Percentiles rank a stretch among this genome's conserved stretches.
Conservation (phyloP, 2,113 vertebrate species). For the Myotis davidii region DNA sequence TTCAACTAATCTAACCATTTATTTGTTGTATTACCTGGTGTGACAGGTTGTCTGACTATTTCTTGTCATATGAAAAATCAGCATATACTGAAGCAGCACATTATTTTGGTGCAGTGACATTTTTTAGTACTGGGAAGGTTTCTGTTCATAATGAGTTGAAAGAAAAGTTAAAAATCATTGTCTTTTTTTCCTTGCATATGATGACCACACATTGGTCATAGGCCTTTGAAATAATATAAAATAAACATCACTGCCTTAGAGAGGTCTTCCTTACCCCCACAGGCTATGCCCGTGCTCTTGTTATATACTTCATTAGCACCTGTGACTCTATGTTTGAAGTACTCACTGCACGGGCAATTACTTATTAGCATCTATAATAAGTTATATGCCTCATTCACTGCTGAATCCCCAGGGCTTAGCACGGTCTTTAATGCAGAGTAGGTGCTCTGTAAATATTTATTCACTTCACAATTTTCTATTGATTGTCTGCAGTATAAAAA, state of each 20-base stretch:
- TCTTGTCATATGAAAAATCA: conserved; percentile 36
- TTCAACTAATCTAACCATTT: conserved; percentile 49
- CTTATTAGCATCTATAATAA: neutral
- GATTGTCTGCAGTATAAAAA: neutral
- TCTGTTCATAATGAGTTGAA: neutral
- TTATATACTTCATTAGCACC: neutral
- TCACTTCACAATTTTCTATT: neutral
- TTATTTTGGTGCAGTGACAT: neutral
- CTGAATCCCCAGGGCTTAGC: neutral
- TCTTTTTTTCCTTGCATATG: neutral
- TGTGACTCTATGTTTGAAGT: neutral
- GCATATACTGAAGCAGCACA: neutral
- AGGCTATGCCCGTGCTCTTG: neutral
- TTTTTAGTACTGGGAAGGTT: neutral
- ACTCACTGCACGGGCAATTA: neutral
- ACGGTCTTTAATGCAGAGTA: neutral
- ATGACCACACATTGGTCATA: neutral
- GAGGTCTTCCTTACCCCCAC: neutral
- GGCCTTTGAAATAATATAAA: neutral
- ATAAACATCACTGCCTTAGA: neutral
- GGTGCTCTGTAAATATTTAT: conserved; percentile 31
- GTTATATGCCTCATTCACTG: neutral
- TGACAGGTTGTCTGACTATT: conserved; percentile 62
- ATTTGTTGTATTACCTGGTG: conserved; percentile 36
- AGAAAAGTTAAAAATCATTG: neutral